Conservation (phyloP, 1,140 invertebrate genomes). For the Drosophila sp. region DNA sequence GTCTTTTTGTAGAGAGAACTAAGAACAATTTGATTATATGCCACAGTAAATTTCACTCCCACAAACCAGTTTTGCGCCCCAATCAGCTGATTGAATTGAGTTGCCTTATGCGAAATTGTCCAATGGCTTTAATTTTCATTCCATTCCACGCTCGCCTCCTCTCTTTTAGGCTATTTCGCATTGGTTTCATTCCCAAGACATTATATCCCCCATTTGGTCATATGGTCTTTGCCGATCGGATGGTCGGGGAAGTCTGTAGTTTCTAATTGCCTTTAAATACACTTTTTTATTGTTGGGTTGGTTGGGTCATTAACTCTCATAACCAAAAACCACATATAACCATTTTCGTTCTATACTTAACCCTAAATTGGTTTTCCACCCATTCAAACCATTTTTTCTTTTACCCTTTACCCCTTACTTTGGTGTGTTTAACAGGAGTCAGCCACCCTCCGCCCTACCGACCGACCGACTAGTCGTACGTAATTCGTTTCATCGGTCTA, state of each 20-base stretch:
- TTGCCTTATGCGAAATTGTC: no score
- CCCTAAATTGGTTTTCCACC: not conserved
- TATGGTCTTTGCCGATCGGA: not conserved
- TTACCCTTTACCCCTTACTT: no score
- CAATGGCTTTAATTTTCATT: conserved; percentile 3
- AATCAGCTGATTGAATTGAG: not conserved
- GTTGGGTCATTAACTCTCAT: not conserved
- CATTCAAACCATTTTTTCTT: no score
- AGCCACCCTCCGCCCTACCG: no score
- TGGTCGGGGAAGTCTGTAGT: not conserved
- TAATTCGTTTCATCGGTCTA: not conserved
- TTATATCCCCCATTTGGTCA: not conserved
- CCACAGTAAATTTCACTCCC: no score
- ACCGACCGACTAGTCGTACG: not conserved
- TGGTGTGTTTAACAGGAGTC: no score
- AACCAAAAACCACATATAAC: not conserved
- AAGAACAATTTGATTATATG: no score
- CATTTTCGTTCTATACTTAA: not conserved
- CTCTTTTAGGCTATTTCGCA: not conserved
- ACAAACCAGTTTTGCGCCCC: not conserved
- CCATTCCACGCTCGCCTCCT: conserved; percentile 2
- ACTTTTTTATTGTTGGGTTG: not conserved
- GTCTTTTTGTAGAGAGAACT: no score
- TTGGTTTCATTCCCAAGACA: not conserved
- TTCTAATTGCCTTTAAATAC: conserved; percentile 1